phyloP scores from a whole-genome alignment of 1,140 invertebrate genomes.

The Drosophila erecta region DNA sequence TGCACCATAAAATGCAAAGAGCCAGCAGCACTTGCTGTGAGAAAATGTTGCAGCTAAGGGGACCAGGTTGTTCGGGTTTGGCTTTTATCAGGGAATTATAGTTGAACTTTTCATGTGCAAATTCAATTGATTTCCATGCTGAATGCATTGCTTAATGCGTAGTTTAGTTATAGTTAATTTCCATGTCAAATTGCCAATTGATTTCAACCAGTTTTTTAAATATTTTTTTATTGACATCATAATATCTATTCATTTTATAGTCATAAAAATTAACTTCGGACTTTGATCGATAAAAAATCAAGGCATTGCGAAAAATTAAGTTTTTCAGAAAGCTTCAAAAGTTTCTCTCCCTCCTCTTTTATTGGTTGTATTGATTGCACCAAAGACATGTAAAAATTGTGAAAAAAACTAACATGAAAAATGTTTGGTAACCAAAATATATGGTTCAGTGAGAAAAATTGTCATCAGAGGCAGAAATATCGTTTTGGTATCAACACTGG shows the following conservation, averaged over 20 bases:
- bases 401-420: too few species aligned
- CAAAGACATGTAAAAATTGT: too few species aligned
- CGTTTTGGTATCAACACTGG: not conserved
- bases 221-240: not conserved
- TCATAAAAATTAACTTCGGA: not conserved
- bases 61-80: conserved; percentile 8
- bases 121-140: conserved; percentile 13
- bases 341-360: too few species aligned
- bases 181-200: not conserved
- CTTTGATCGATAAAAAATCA: too few species aligned
- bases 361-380: too few species aligned
- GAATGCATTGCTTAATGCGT: not conserved
- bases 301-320: not conserved
- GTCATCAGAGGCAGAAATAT: conserved; percentile 9
- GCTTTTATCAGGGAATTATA: conserved; percentile 16
- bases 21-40: conserved; percentile 55
- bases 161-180: not conserved
- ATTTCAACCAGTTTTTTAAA: not conserved
- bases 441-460: conserved; percentile 14
- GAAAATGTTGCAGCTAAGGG: conserved; percentile 44
- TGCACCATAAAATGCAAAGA: conserved; percentile 77
- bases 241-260: not conserved
- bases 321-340: not conserved
- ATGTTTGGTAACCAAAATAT: not conserved
- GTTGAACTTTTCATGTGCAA: conserved; percentile 14